phyloP scores from a whole-genome alignment of 2,113 vertebrate genomes.

The Nymphicus hollandicus region DNA sequence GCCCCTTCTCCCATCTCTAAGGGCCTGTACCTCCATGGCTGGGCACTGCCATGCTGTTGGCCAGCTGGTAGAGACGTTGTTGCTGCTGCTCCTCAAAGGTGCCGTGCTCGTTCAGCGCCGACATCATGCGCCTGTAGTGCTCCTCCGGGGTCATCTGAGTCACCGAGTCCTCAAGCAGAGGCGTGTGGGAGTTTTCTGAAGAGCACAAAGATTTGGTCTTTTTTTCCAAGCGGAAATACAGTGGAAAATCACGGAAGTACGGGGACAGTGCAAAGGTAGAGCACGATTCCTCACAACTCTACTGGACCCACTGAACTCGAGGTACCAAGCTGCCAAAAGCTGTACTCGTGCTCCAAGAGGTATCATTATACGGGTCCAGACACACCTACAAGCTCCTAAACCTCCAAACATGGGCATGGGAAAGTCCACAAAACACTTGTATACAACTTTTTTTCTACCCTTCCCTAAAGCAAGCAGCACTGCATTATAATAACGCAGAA shows the following conservation, averaged over 20 bases:
- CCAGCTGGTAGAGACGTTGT: constrained; percentile 91
- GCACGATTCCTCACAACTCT: not conserved
- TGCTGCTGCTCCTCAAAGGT: constrained; percentile 92
- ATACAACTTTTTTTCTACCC: too few relatives aligned
- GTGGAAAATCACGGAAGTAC: not conserved
- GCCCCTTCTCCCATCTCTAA: not conserved
- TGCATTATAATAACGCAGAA: not conserved
- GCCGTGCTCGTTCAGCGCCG: constrained; percentile 87
- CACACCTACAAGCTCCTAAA: not conserved
- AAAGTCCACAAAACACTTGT: not conserved
- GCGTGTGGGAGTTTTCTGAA: constrained; percentile 86
- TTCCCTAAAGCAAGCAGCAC: not conserved
- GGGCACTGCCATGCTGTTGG: constrained; percentile 90
- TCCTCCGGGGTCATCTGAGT: constrained; percentile 94
- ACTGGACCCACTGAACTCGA: fast-evolving
- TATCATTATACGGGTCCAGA: not conserved
- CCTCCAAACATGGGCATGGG: not conserved
- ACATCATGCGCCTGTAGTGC: constrained; percentile 93
- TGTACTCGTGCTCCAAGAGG: not conserved
- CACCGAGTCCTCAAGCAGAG: constrained; percentile 80
- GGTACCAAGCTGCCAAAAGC: not conserved
- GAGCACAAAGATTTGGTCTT: not conserved
- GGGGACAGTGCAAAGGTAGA: not conserved
- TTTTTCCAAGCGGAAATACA: not conserved
- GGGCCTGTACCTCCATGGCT: constrained; percentile 80